These are phyloP conservation scores for Dendrocincla fuliginosa DNA, from an alignment of 2,797 vertebrate genomes.

Conservation along the genomic window DNA sequence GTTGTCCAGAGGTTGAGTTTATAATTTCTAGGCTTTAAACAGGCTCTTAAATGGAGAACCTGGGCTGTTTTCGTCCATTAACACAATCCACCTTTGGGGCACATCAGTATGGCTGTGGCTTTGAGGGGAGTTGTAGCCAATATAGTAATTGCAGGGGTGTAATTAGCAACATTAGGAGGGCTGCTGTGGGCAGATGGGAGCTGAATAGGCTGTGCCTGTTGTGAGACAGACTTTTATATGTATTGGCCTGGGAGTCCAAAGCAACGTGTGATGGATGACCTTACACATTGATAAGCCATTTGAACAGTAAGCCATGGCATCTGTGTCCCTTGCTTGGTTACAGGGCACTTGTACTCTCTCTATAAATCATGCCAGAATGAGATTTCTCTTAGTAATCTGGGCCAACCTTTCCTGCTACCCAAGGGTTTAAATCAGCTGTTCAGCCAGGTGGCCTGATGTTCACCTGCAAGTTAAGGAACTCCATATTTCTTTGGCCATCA, in stretches of 20 bases:
- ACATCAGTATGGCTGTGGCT: not conserved
- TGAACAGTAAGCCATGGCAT: constrained; percentile 6
- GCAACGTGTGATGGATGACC: constrained; percentile 20
- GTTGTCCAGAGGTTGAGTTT: not conserved
- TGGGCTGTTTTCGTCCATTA: not conserved
- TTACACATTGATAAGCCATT: not conserved
- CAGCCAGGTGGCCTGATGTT: not conserved
- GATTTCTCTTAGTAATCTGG: not conserved
- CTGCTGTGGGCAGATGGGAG: constrained; percentile 37
- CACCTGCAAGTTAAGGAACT: not conserved
- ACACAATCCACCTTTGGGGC: not conserved
- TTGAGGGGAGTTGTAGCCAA: not conserved
- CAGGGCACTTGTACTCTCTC: not conserved
- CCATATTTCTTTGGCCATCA: not conserved
- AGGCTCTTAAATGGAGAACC: not conserved
- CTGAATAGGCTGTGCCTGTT: not conserved
- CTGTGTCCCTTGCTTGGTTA: not conserved
- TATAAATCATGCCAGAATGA: constrained; percentile 9
- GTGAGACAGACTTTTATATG: not conserved
- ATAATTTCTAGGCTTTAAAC: not conserved
- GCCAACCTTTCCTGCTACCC: not conserved
- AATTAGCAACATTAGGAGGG: not conserved
- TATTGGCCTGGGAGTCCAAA: not conserved
- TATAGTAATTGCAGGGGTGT: not conserved
- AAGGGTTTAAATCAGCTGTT: not conserved